phyloP scores from a whole-genome alignment of 2,113 vertebrate species.

The Canis aureus region DNA sequence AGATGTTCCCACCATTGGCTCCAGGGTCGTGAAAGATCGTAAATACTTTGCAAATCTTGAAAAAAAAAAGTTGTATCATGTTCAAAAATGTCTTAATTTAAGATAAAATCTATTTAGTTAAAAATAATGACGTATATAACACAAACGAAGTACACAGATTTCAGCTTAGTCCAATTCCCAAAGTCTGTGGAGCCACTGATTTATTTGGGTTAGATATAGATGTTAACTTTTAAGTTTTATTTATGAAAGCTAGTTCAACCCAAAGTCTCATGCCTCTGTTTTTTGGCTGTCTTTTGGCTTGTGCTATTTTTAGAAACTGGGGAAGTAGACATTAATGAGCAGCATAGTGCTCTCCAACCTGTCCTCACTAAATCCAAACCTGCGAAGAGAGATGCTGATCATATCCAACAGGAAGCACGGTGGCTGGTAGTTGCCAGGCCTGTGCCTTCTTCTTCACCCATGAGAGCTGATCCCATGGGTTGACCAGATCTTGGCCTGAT shows the following conservation, averaged over 20 bases:
- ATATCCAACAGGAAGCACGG: neutral
- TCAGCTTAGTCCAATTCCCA: neutral
- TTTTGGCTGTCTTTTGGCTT: neutral
- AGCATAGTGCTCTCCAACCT: neutral
- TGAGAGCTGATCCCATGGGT: neutral
- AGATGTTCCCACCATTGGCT: neutral
- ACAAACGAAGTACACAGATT: neutral
- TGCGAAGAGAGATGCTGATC: neutral
- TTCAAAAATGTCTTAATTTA: neutral
- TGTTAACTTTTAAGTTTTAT: neutral
- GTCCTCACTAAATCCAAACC: neutral
- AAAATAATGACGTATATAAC: neutral
- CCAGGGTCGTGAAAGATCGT: neutral
- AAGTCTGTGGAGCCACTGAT: neutral
- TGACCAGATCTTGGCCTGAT: neutral
- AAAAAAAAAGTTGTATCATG: neutral
- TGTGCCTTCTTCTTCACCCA: neutral
- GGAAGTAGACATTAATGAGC: neutral
- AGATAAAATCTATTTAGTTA: neutral
- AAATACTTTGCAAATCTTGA: neutral
- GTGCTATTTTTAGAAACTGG: neutral
- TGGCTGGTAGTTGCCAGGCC: neutral
- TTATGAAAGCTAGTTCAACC: neutral
- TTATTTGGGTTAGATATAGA: neutral
- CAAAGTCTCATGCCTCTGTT: neutral